A percentile compares a stretch with the other conserved stretches of the same genome.
Evolutionary conservation across 2,113 vertebrate species (phyloP).

Genomic region (Lathamus discolor): DNA sequence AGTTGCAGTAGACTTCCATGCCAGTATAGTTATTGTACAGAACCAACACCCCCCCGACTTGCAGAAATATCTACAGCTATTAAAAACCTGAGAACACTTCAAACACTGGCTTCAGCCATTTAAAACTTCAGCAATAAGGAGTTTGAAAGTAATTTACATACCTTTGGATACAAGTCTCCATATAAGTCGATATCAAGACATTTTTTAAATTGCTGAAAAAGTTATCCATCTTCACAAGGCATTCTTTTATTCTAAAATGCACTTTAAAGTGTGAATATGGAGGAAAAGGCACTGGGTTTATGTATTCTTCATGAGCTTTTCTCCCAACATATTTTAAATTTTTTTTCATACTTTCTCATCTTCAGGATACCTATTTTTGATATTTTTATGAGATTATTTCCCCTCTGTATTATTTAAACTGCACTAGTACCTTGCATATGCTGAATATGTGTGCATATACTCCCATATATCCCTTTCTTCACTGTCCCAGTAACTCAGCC

Average conservation of each 20-base stretch:
- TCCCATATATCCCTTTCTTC: not conserved
- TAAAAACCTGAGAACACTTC: not conserved
- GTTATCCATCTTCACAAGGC: not conserved
- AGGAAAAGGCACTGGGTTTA: not conserved
- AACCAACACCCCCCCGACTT: not conserved
- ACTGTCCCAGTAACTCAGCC: not conserved
- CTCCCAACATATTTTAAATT: not conserved
- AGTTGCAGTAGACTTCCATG: not conserved
- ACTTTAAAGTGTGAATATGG: not conserved
- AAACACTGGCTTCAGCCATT: not conserved
- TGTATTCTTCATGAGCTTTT: not conserved
- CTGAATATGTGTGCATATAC: not conserved
- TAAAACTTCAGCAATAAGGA: not conserved
- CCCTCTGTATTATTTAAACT: not conserved
- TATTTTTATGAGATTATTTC: not conserved
- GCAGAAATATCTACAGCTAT: not conserved
- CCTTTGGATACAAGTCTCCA: not conserved
- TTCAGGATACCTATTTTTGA: not conserved
- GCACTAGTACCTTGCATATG: rapidly evolving
- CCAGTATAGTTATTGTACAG: not conserved
- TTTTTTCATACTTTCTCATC: not conserved
- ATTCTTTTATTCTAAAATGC: not conserved
- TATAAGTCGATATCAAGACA: not conserved
- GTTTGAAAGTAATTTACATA: not conserved
- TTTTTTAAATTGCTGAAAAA: not conserved